phyloP scores from a whole-genome alignment of 2,113 vertebrate genomes.

The Micromys minutus region DNA sequence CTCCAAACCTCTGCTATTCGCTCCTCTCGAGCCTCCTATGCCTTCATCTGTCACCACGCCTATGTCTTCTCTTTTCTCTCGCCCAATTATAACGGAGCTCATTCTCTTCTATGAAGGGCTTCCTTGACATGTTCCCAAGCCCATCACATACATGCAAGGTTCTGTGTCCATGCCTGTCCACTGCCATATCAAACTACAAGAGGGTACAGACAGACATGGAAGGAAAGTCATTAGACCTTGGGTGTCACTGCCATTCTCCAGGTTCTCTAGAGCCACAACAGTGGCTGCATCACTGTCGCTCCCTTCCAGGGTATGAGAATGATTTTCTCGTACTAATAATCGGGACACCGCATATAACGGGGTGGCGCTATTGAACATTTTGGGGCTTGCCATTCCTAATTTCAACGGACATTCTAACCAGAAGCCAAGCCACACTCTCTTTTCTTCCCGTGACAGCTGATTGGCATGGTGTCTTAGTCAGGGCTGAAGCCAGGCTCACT shows the following conservation, averaged over 20 bases:
- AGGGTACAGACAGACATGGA: not conserved
- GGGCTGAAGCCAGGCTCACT: not conserved
- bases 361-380: not conserved
- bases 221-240: not conserved
- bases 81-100: not conserved
- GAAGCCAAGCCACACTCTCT: not conserved
- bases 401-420: conserved; percentile 14
- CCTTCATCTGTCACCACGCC: not conserved
- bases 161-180: not conserved
- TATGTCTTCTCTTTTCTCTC: not conserved
- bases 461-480: not conserved
- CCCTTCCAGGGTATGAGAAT: not conserved
- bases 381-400: not conserved
- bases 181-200: not conserved
- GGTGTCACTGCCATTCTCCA: not conserved
- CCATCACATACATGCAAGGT: not conserved
- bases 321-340: not conserved
- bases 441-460: not conserved
- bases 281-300: not conserved
- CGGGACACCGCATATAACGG: not conserved
- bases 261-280: conserved; percentile 23
- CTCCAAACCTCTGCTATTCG: not conserved
- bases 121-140: not conserved
- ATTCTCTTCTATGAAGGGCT: not conserved
- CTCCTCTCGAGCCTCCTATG: not conserved